Conservation (phyloP, 2,888 invertebrate species). For the Eupithecia tripunctaria region DNA sequence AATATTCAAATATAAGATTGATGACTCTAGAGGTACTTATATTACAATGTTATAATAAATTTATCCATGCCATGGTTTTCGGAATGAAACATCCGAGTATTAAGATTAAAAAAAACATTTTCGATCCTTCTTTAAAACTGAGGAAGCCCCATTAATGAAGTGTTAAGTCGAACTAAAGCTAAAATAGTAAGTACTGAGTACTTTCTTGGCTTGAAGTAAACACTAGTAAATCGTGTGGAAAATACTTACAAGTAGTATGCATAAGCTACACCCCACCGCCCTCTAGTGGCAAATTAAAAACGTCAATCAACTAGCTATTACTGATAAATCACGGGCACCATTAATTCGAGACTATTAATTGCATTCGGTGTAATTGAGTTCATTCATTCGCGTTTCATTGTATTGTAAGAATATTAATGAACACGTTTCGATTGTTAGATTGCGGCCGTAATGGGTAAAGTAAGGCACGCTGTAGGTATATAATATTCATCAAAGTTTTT, state of each 20-base stretch:
- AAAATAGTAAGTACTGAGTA: not conserved
- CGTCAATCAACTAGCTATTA: slow-evolving; percentile 77
- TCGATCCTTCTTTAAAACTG: no score
- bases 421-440: slow-evolving; percentile 63
- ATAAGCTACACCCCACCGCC: slow-evolving; percentile 45
- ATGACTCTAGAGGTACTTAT: no score
- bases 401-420: slow-evolving; percentile 60
- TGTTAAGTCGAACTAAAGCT: not conserved
- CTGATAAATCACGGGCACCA: slow-evolving; percentile 75
- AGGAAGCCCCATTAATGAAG: not conserved
- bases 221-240: not conserved
- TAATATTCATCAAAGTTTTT: not conserved
- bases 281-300: slow-evolving; percentile 71
- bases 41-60: not conserved
- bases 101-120: no score
- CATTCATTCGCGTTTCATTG: slow-evolving; percentile 71
- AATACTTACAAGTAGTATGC: not conserved
- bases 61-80: not conserved
- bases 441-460: slow-evolving; percentile 50
- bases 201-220: not conserved
- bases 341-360: slow-evolving; percentile 76
- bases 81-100: not conserved
- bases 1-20: not conserved
- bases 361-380: slow-evolving; percentile 73
- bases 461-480: slow-evolving; percentile 30